These are phyloP conservation scores for Labroides dimidiatus DNA, from an alignment of 2,797 vertebrate species.

Conservation along the genomic window DNA sequence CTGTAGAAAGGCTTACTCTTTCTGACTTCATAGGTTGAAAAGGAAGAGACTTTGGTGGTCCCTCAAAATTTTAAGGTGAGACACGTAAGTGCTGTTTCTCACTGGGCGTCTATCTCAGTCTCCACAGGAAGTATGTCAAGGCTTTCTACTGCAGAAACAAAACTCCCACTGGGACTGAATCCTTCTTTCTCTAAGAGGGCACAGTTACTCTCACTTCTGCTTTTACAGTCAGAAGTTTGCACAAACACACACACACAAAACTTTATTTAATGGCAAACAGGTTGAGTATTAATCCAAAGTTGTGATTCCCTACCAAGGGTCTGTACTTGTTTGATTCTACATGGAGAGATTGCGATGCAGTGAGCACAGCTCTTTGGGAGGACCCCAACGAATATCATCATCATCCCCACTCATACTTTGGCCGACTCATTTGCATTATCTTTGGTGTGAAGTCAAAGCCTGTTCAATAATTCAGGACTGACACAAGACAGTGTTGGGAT, in stretches of 20 bases:
- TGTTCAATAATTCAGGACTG: background rate
- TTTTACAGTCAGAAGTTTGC: background rate
- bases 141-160: constrained; percentile 14
- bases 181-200: constrained; percentile 6
- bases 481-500: background rate
- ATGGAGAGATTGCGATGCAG: background rate
- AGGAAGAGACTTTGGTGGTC: constrained; percentile 47
- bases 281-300: constrained; percentile 26
- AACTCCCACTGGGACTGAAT: constrained; percentile 23
- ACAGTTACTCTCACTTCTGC: constrained; percentile 12
- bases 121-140: constrained; percentile 15
- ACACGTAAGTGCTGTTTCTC: constrained; percentile 12
- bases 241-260: background rate
- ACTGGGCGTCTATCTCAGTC: constrained; percentile 25
- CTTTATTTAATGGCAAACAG: constrained; percentile 13
- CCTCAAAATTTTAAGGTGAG: constrained; percentile 34
- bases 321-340: background rate
- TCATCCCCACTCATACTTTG: background rate
- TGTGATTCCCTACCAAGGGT: background rate
- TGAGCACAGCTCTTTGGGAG: background rate
- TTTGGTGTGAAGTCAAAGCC: background rate
- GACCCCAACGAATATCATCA: no score
- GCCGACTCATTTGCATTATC: background rate
- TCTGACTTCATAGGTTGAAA: constrained; percentile 24
- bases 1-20: constrained; percentile 40